phyloP scores from a whole-genome alignment of 2,797 vertebrate species.

The Calcarius lapponicus region DNA sequence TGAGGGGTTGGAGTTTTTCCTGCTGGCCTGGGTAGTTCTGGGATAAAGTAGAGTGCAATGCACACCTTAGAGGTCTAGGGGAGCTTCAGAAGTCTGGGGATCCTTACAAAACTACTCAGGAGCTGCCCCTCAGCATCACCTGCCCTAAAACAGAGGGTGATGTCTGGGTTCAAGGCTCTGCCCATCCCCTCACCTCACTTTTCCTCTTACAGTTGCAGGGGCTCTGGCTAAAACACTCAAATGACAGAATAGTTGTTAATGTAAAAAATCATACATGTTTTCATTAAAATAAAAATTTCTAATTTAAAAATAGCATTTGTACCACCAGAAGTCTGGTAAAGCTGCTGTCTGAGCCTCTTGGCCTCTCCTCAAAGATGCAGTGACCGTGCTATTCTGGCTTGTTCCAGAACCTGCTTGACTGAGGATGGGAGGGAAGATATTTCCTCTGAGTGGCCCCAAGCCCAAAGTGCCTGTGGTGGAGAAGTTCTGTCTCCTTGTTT shows the following conservation, averaged over 20 bases:
- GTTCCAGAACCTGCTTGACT: not conserved
- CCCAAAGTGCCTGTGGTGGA: not conserved
- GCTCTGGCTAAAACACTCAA: not conserved
- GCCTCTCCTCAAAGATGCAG: not conserved
- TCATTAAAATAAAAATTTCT: not conserved
- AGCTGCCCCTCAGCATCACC: not conserved
- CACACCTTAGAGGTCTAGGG: fast-evolving
- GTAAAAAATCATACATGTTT: not conserved
- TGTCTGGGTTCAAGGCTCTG: not conserved
- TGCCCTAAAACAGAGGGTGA: not conserved
- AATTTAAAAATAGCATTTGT: not conserved
- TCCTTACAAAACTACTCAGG: not conserved
- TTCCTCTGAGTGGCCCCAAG: not conserved
- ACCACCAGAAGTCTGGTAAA: not conserved
- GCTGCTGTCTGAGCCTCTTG: not conserved
- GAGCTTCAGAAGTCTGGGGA: too few relatives aligned
- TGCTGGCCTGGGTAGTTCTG: not conserved
- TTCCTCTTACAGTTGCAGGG: not conserved
- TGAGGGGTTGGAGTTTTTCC: not conserved
- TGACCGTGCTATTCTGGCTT: not conserved
- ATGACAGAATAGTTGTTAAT: not conserved
- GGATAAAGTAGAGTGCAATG: not conserved
- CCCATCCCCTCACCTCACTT: not conserved
- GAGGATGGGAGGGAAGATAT: not conserved
- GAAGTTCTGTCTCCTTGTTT: not conserved